phyloP scores from a whole-genome alignment of 1,140 invertebrate genomes.

The Drosophila kepulauana region DNA sequence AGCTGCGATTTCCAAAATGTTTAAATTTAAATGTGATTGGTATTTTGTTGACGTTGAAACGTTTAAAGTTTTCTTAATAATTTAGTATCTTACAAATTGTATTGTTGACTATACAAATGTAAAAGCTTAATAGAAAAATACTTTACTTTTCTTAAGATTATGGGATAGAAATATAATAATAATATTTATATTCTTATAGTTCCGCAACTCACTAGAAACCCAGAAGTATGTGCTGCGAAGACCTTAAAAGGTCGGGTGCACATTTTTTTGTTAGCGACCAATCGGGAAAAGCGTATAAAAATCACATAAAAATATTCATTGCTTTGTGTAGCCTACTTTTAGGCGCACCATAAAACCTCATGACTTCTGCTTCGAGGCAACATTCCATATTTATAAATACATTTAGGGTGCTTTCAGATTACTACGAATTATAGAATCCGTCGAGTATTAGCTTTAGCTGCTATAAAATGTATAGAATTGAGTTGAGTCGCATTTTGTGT shows the following conservation, averaged over 20 bases:
- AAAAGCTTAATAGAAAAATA: too few species aligned
- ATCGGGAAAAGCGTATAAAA: neutral
- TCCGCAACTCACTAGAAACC: too few species aligned
- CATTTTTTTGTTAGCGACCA: neutral
- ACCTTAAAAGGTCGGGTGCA: neutral
- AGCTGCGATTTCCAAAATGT: too few species aligned
- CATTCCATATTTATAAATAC: constrained; percentile 2
- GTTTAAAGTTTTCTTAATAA: too few species aligned
- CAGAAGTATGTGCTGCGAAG: neutral
- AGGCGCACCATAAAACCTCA: neutral
- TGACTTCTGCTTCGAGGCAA: neutral
- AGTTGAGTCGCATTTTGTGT: neutral
- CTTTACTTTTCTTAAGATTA: too few species aligned
- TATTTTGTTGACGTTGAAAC: too few species aligned
- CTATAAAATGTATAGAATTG: constrained; percentile 2
- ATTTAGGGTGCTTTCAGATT: neutral
- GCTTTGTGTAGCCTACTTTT: constrained; percentile 21
- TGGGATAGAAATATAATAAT: too few species aligned
- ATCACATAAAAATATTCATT: constrained; percentile 14
- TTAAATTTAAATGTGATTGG: too few species aligned
- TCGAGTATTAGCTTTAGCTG: neutral
- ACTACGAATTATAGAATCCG: neutral
- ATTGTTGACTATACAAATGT: too few species aligned
- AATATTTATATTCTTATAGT: too few species aligned
- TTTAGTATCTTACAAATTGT: too few species aligned